Conservation (phyloP, 1,140 invertebrate genomes). For the Drosophila obscura region DNA sequence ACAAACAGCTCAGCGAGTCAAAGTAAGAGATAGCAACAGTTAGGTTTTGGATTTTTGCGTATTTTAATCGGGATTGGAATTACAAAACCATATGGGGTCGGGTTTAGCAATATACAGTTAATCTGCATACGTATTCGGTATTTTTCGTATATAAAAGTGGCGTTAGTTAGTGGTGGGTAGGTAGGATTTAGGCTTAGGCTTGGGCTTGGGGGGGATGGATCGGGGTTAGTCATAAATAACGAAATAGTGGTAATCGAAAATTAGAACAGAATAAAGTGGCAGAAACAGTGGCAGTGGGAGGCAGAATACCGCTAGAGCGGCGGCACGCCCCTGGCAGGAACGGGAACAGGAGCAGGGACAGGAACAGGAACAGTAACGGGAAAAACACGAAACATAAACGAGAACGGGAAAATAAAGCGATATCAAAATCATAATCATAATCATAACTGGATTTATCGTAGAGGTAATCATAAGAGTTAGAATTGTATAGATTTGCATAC, state of each 20-base stretch:
- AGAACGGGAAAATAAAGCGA: slow-evolving; percentile 29
- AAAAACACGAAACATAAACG: slow-evolving; percentile 24
- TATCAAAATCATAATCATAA: slow-evolving; percentile 2
- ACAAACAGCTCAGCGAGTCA: slow-evolving; percentile 61
- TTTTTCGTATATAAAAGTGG: too few relatives aligned
- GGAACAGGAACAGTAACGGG: slow-evolving; percentile 29
- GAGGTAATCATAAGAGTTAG: slow-evolving; percentile 68
- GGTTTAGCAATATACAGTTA: slow-evolving; percentile 40
- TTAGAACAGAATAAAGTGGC: slow-evolving; percentile 20
- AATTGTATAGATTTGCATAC: slow-evolving; percentile 89
- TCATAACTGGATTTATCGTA: slow-evolving; percentile 67
- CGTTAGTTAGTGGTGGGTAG: not conserved
- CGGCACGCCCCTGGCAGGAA: slow-evolving; percentile 21
- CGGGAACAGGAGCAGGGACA: slow-evolving; percentile 10
- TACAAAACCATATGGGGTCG: slow-evolving; percentile 24
- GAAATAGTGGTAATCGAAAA: slow-evolving; percentile 38
- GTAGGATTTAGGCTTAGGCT: slow-evolving; percentile 37
- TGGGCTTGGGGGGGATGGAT: slow-evolving; percentile 3
- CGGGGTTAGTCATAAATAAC: slow-evolving; percentile 40
- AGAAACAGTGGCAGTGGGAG: slow-evolving; percentile 16
- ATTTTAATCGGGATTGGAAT: slow-evolving; percentile 34
- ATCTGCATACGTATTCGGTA: slow-evolving; percentile 33
- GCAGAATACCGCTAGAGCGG: slow-evolving; percentile 12
- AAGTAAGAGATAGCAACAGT: slow-evolving; percentile 50
- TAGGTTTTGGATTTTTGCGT: slow-evolving; percentile 30